Conservation (phyloP, 1,140 invertebrate genomes). For the Rhynchophorus ferrugineus region DNA sequence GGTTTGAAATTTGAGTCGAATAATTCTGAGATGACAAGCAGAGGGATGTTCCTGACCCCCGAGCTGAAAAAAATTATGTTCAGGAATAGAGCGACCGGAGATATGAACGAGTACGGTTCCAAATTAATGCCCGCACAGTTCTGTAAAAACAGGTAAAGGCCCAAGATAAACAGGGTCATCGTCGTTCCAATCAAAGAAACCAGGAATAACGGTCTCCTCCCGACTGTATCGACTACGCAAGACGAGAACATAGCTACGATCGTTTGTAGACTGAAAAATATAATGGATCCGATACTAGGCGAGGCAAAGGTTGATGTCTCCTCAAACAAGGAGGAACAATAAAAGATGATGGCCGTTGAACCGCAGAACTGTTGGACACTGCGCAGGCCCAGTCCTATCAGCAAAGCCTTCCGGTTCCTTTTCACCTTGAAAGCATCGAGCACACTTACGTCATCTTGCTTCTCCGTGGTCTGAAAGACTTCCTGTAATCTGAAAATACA, state of each 20-base stretch:
- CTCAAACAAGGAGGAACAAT: slow-evolving; percentile 64
- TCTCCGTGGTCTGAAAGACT: too few species aligned
- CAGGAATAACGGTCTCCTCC: slow-evolving; percentile 59
- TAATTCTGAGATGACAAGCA: slow-evolving; percentile 61
- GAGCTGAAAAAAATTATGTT: slow-evolving; percentile 61
- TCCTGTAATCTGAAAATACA: slow-evolving; percentile 6
- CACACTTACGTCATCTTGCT: slow-evolving; percentile 38
- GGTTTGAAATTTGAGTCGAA: slow-evolving; percentile 60
- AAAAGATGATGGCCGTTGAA: slow-evolving; percentile 65
- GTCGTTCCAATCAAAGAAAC: slow-evolving; percentile 47
- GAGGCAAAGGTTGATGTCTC: slow-evolving; percentile 43
- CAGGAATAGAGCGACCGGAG: slow-evolving; percentile 53
- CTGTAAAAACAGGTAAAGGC: slow-evolving; percentile 51
- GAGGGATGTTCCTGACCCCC: slow-evolving; percentile 62
- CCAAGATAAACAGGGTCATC: slow-evolving; percentile 45
- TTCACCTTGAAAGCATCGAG: slow-evolving; percentile 47
- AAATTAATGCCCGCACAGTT: slow-evolving; percentile 34
- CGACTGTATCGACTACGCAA: slow-evolving; percentile 61
- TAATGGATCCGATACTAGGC: slow-evolving; percentile 40
- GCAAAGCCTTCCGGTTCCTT: slow-evolving; percentile 53
- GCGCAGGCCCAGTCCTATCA: slow-evolving; percentile 56
- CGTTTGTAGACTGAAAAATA: slow-evolving; percentile 59
- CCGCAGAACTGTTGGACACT: slow-evolving; percentile 68
- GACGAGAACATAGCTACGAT: slow-evolving; percentile 53
- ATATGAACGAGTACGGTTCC: slow-evolving; percentile 46